Percentiles rank a stretch among this genome's conserved stretches.
Evolutionary conservation across 2,113 vertebrate genomes (phyloP).

Genomic region (Echinops telfairi): DNA sequence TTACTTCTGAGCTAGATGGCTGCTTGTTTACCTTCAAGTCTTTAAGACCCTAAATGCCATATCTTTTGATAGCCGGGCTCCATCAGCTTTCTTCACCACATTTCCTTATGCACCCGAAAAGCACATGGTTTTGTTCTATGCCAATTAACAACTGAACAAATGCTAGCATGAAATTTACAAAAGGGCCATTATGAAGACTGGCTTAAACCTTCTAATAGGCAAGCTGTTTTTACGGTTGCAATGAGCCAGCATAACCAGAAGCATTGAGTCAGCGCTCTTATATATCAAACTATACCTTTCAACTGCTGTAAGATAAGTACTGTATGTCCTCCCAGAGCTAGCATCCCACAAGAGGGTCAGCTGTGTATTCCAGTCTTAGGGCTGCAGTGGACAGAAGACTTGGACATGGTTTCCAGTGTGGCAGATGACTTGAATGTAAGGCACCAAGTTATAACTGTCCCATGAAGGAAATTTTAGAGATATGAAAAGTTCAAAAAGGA

Average conservation of each 20-base stretch:
- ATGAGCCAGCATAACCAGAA: background rate
- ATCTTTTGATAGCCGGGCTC: too few relatives aligned
- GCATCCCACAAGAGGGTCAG: background rate
- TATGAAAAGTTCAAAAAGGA: background rate
- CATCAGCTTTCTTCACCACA: too few relatives aligned
- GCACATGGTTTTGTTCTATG: conserved; percentile 3
- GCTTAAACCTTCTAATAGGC: conserved; percentile 24
- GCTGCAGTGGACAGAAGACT: background rate
- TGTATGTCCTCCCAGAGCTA: background rate
- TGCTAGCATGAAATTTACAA: conserved; percentile 32
- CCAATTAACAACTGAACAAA: background rate
- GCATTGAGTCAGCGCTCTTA: background rate
- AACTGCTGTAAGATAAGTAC: background rate
- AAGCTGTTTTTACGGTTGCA: conserved; percentile 11
- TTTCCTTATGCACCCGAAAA: too few relatives aligned
- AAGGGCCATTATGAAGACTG: background rate
- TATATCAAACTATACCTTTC: background rate
- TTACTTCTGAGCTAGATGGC: too few relatives aligned
- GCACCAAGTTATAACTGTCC: background rate
- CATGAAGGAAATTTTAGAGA: conserved; percentile 8
- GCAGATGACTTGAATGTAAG: background rate
- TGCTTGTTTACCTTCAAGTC: too few relatives aligned
- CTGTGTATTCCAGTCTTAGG: background rate
- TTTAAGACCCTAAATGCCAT: too few relatives aligned
- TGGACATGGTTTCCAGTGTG: background rate